Evolutionary conservation across 2,113 vertebrate genomes (phyloP), one percentile per base, ranked within the genome.

Genomic region (Laticauda colubrina): DNA sequence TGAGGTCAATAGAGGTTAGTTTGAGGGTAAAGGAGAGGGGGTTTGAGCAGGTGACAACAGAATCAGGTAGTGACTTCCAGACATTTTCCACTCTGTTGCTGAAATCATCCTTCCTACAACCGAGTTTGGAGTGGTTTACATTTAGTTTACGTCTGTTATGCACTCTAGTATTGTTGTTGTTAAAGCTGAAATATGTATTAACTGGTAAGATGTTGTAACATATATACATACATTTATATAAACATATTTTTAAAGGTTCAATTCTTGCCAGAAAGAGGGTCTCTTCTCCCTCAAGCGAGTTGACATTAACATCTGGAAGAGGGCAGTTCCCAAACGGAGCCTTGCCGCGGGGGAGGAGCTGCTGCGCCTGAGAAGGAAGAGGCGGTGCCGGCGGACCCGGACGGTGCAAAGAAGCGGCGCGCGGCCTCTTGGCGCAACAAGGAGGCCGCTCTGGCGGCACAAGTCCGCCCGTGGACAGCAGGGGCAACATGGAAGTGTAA

Each of bases 401-500:
- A 9, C 45, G 20, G n/a, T 4, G 21, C 1, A 3, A 89, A 56
- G 21, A 5, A 1, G 6, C 15, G 26, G 10, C 12, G 54, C 6
- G 57, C 12, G 21, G 56, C 26, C 45, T 3, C 39, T 10, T 29
- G 24, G 56, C 12, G 11, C 14, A 29, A 29, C 18, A 39, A 21
- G 34, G 64, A n/a, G 29, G 23, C 11, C 3, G 26, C 24, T 2
- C 1, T n/a, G 10, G 88, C 3, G 24, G 18, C 0, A 18, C 69
- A 0, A 34, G 39, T 15, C 39, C 39, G 15, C 69, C 75, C 18
- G 10, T 9, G 29, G 45, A 20, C 48, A 15, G 5, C n/a, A 3
- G 7, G 11, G 43, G 23, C 95, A 93, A 89, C 61, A 97, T 97
- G 97, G 97, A 97, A 92, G 96, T 97, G 97, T 97, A 97, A 97